Evolutionary conservation across 2,888 invertebrate species (phyloP), one percentile per base, ranked within the genome.

Genomic region (Trichopoda pennipes): DNA sequence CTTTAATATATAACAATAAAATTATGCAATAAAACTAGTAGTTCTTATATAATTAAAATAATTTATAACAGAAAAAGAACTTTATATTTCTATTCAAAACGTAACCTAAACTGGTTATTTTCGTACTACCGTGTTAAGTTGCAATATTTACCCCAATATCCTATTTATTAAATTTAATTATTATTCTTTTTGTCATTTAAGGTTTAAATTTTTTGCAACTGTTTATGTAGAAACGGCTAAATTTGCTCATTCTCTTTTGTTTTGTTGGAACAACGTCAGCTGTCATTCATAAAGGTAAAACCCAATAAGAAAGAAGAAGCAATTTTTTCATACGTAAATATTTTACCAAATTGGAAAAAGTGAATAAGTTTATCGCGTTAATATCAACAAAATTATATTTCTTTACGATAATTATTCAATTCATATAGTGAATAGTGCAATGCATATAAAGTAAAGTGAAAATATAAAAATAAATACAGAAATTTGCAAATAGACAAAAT

Each of bases 251-350:
- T 38, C 38, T 38, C 38, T 44, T 4, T 42, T 51, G 38, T 28
- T 53, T 28, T 44, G 21, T 16, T 17, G 49, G 44, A 23, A 28
- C n/a, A 12, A 81, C 63, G 68, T 77, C 78, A 66, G 55, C 58
- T 78, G 81, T 77, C 81, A 81, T 47, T 72, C 12, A n/a, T 19
- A 19, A 51, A 19, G 19, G 78, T n/a, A 69, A 78, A 68, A 17
- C 38, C 82, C 79, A 75, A 78, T 79, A 75, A 82, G 74, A 78
- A 73, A 79, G 58, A 75, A 78, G 81, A 74, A 81, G 68, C 35
- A 51, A 32, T 61, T 66, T 73, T 79, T 79, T 79, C 79, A 75
- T 79, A 82, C 82, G 82, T 82, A 79, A 82, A 82, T 79, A 75
- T 72, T 61, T 82, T 70, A 70, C 47, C 66, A 74, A 79, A 63